Conservation (phyloP, 2,113 vertebrate genomes). For the Myiozetetes cayanensis region DNA sequence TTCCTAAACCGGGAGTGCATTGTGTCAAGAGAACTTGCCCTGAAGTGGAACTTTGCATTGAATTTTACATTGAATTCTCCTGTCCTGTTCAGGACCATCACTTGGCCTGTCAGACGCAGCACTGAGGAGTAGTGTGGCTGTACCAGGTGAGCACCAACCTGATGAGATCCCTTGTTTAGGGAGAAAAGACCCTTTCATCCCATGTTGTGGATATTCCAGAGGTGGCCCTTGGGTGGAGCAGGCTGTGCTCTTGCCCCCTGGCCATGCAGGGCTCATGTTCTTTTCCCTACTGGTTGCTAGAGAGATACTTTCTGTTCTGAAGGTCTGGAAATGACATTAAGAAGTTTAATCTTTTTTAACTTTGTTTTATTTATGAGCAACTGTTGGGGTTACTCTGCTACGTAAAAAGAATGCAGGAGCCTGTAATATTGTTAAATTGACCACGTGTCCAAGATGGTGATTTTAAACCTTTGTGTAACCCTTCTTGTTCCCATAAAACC, state of each 20-base stretch:
- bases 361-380: neutral
- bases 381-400: too few species aligned
- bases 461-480: too few species aligned
- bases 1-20: neutral
- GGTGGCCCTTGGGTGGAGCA: neutral
- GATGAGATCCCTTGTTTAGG: neutral
- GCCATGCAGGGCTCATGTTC: neutral
- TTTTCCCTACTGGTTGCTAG: neutral
- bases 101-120: neutral
- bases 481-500: too few species aligned
- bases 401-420: too few species aligned
- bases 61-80: neutral
- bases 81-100: neutral
- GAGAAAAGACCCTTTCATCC: neutral
- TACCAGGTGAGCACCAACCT: accelerated
- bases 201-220: neutral
- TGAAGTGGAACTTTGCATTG: neutral
- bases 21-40: neutral
- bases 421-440: too few species aligned
- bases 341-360: neutral
- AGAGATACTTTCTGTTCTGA: neutral
- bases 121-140: neutral
- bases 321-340: neutral
- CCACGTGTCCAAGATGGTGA: too few species aligned
- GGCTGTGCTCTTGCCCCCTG: neutral